phyloP scores from a whole-genome alignment of 2,888 invertebrate species.

The Oeneis ivallda region DNA sequence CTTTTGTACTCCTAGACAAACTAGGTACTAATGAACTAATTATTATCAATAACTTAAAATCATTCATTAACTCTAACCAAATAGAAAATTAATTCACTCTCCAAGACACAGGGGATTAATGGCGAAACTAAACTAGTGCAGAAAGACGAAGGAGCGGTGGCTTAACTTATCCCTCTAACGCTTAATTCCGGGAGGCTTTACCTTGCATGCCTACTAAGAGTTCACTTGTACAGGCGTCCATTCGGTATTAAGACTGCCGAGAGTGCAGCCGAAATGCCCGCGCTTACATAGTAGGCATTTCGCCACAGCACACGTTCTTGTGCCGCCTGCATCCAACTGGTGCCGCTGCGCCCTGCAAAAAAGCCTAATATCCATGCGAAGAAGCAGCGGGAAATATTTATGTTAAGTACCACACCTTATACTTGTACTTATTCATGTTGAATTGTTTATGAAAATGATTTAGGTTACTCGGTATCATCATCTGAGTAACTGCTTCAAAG shows the following conservation, averaged over 20 bases:
- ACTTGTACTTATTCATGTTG: background rate
- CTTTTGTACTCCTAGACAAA: background rate
- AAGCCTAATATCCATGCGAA: too few relatives aligned
- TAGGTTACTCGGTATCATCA: background rate
- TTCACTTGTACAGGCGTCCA: too few relatives aligned
- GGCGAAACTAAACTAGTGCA: background rate
- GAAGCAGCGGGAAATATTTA: too few relatives aligned
- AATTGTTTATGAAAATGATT: background rate
- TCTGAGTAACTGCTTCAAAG: slow-evolving; percentile 3
- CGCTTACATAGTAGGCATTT: too few relatives aligned
- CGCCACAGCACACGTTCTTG: too few relatives aligned
- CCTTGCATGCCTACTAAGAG: background rate
- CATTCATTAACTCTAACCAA: slow-evolving; percentile 2
- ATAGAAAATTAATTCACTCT: slow-evolving; percentile 7
- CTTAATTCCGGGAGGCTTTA: background rate
- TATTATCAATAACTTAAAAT: too few relatives aligned
- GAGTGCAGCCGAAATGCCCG: too few relatives aligned
- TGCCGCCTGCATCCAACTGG: too few relatives aligned
- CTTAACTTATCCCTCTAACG: background rate
- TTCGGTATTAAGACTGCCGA: too few relatives aligned
- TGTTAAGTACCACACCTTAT: too few relatives aligned
- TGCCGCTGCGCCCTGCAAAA: too few relatives aligned
- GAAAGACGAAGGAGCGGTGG: background rate
- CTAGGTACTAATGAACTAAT: background rate
- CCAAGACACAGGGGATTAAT: slow-evolving; percentile 1